Percentiles rank a stretch among this genome's conserved stretches.
Conservation (phyloP, 2,888 invertebrate genomes). For the Subacronicta megacephala region DNA sequence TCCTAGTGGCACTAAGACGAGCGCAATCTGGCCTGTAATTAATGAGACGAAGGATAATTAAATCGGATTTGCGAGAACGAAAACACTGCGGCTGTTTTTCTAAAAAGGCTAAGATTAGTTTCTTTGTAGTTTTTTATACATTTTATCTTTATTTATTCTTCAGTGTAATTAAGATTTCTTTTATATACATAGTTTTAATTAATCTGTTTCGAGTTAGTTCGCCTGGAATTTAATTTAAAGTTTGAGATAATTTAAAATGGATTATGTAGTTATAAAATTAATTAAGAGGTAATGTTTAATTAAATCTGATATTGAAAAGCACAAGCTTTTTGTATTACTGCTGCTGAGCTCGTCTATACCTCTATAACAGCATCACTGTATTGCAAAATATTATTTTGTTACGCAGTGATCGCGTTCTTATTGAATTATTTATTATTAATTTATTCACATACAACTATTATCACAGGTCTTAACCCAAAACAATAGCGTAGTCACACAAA, state of each 20-base stretch:
- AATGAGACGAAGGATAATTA: conserved; percentile 76
- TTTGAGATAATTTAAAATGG: conserved; percentile 7
- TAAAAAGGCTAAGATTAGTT: conserved; percentile 33
- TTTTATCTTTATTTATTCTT: conserved; percentile 20
- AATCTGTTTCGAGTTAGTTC: conserved; percentile 20
- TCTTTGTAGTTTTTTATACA: conserved; percentile 46
- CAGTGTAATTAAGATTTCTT: conserved; percentile 22
- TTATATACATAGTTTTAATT: conserved; percentile 4
- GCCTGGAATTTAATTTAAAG: conserved; percentile 12
- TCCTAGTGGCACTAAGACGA: conserved; percentile 52
- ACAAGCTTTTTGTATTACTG: too few species aligned
- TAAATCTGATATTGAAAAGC: background rate
- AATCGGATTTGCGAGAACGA: conserved; percentile 68
- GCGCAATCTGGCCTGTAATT: conserved; percentile 75
- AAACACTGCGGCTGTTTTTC: conserved; percentile 53
- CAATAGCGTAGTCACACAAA: too few species aligned
- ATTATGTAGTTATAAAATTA: conserved; percentile 1
- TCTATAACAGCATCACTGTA: too few species aligned
- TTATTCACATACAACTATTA: too few species aligned
- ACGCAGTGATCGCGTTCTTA: too few species aligned
- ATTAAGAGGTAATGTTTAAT: background rate
- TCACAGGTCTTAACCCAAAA: too few species aligned
- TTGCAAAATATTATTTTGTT: too few species aligned
- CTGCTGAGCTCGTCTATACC: too few species aligned
- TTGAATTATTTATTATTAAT: too few species aligned